Conservation (phyloP, 30 jellyfish, hydroid and myxozoan genomes). For the Hydractinia symbiolongicarpus region DNA sequence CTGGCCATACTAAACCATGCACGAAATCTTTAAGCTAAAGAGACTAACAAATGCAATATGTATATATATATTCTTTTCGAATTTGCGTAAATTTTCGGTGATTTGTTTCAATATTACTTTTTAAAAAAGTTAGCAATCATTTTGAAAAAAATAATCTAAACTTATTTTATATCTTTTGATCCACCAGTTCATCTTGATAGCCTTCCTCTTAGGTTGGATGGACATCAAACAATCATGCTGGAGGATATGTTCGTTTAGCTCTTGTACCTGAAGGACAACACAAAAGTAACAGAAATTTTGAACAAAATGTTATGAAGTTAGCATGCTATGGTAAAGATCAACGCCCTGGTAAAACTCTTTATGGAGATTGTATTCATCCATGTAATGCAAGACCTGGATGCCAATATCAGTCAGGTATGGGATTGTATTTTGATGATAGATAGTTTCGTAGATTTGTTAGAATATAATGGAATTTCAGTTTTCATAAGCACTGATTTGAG, state of each 20-base stretch:
- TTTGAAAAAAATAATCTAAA: neutral
- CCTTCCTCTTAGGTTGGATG: slow-evolving; percentile 43
- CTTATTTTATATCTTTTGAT: neutral
- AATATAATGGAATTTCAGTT: too few relatives aligned
- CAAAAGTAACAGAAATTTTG: slow-evolving; percentile 8
- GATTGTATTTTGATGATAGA: neutral
- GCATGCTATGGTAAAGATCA: slow-evolving; percentile 47
- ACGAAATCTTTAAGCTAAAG: too few relatives aligned
- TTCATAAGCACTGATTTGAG: too few relatives aligned
- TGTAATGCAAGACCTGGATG: slow-evolving; percentile 62
- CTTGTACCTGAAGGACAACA: slow-evolving; percentile 52
- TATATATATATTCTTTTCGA: too few relatives aligned
- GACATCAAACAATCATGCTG: slow-evolving; percentile 67
- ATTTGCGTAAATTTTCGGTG: too few relatives aligned
- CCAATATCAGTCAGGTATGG: slow-evolving; percentile 44
- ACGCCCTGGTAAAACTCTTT: slow-evolving; percentile 28
- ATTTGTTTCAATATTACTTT: too few relatives aligned
- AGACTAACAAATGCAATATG: too few relatives aligned
- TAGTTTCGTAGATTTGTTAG: too few relatives aligned
- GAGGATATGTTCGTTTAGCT: slow-evolving; percentile 58
- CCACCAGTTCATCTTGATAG: neutral
- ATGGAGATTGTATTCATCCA: slow-evolving; percentile 62
- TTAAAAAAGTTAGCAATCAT: neutral
- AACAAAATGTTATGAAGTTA: slow-evolving; percentile 39
- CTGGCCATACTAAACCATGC: too few relatives aligned